A percentile compares a stretch with the other conserved stretches of the same genome.
These are phyloP conservation scores for Pangasius djambal DNA, from an alignment of 2,797 vertebrate genomes.

Conservation along the genomic window DNA sequence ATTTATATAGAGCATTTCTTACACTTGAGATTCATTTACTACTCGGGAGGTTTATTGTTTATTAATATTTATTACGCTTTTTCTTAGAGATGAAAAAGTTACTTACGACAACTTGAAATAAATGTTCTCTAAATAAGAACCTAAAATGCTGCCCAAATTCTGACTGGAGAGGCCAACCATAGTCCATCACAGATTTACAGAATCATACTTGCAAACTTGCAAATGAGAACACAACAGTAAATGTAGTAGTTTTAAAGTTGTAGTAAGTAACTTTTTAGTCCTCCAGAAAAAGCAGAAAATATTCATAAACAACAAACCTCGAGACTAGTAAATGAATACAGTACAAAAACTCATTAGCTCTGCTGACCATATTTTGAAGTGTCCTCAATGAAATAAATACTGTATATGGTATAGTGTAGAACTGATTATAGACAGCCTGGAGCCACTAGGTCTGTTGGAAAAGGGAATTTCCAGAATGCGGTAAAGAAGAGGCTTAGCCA, in stretches of 20 bases:
- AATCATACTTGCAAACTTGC: not conserved
- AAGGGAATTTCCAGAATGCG: not conserved
- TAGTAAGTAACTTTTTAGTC: not conserved
- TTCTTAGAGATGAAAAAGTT: not conserved
- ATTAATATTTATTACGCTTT: not conserved
- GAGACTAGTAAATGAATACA: not conserved
- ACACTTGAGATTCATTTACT: not conserved
- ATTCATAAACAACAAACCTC: not conserved
- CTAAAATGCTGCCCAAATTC: not conserved
- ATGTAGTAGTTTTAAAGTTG: not conserved
- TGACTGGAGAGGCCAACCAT: not conserved
- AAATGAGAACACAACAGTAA: not conserved
- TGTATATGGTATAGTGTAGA: not conserved
- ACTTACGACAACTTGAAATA: not conserved
- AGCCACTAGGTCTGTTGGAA: not conserved
- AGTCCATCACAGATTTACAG: not conserved
- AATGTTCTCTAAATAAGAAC: not conserved
- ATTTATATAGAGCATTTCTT: not conserved
- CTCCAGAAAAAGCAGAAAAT: not conserved
- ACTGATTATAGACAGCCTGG: not conserved
- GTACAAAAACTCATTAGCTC: not conserved
- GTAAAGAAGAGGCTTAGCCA: not conserved
- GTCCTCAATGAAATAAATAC: not conserved
- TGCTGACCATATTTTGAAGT: not conserved
- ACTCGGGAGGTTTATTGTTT: not conserved